Base-by-base conservation (phyloP, 2,113 vertebrate species). In the Fukomys damarensis region DNA sequence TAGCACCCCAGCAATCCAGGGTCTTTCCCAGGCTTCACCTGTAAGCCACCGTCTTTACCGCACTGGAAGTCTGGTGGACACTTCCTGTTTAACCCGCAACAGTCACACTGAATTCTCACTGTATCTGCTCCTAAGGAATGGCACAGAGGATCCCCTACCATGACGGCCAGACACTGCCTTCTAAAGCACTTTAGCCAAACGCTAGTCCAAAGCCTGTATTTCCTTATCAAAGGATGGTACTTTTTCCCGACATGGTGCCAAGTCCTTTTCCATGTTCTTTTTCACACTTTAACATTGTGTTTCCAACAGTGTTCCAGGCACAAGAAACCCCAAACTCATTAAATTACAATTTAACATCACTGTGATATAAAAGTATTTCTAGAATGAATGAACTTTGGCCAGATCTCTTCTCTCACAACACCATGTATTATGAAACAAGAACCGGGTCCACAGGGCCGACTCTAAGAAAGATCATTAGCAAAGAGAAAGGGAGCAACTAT, bases 231-330 rank as follows among this genome's bases (percentile, higher is more conserved):
- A 97, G 95, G 28, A 91, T 0, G 49, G 66, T n/a, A 76, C 83
- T 92, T 92, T 32, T 86, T 74, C 89, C 86, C 96, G 85, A 95
- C 83, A 96, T 43, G 24, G 72, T 72, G 24, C n/a, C 86, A 97
- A 93, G 49, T 86, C 41, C 65, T 93, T 96, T 72, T 86, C 68
- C 89, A 93, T 54, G 52, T 92, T 89, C 77, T 85, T 96, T 93
- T 96, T 87, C 94, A 92, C 89, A 74, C 96, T 94, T 95, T 94
- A 91, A 81, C n/a, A 66, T 91, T 90, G 96, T 74, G 89, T 86
- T 93, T 5, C 87, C 46, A 92, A 93, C 56, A 89, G 81, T 72
- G 52, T 95, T 87, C 74, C 35, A 92, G 58, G 65, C 54, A 92
- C n/a, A 54, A 92, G 63, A 52, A 95, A 77, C 46, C 46, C 54